A percentile compares a stretch with the other conserved stretches of the same genome.
Conservation (phyloP, 2,888 invertebrate genomes). For the Xestia sexstrigata region DNA sequence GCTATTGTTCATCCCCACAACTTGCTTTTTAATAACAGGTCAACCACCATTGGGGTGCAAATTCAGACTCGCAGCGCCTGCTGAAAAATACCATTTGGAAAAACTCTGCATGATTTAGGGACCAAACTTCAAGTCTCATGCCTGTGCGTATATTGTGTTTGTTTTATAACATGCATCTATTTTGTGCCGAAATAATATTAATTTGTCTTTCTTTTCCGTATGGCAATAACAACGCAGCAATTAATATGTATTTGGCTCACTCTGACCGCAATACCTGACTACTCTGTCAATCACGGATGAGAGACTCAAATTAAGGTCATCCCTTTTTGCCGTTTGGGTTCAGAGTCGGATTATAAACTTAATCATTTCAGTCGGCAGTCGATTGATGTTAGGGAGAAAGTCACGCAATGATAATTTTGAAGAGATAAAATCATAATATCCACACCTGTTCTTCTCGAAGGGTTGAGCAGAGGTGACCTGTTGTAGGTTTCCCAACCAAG, state of each 20-base stretch:
- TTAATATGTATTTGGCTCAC: background rate
- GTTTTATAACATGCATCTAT: background rate
- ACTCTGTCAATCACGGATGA: constrained; percentile 6
- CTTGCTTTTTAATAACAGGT: background rate
- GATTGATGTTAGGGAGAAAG: background rate
- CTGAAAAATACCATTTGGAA: background rate
- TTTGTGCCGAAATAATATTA: background rate
- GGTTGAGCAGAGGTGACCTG: background rate
- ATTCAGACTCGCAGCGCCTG: no score
- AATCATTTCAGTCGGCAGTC: background rate
- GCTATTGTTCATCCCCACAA: background rate
- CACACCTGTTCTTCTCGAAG: background rate
- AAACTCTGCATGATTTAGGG: background rate
- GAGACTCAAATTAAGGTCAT: constrained; percentile 29
- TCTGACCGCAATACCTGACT: constrained; percentile 10
- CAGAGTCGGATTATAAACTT: constrained; percentile 24
- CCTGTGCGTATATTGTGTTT: background rate
- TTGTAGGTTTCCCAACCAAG: background rate
- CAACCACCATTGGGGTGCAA: background rate
- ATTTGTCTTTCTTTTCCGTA: background rate
- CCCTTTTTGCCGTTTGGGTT: constrained; percentile 28
- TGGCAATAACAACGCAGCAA: background rate
- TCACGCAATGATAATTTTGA: background rate
- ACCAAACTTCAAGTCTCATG: background rate
- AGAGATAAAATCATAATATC: background rate